Percentiles rank a stretch among this genome's conserved stretches.
These are phyloP conservation scores for Oryzias woworae DNA, from an alignment of 2,113 vertebrate species.

Conservation along the genomic window DNA sequence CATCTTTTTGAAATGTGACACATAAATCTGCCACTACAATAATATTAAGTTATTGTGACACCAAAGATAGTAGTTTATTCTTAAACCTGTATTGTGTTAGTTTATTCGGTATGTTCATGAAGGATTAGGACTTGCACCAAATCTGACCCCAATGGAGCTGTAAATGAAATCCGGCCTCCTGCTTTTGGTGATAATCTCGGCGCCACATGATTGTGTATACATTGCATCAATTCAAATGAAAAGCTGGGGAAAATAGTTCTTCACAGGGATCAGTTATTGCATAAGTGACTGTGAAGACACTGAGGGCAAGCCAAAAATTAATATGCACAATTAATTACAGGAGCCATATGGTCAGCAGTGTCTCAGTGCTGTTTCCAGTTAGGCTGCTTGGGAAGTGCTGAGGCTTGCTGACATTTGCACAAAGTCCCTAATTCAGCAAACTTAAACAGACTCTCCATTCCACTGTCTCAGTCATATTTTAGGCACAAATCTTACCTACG, in stretches of 20 bases:
- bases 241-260: constrained; percentile 43
- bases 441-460: constrained; percentile 6
- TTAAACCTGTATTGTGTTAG: too few relatives aligned
- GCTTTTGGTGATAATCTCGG: constrained; percentile 30
- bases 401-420: constrained; percentile 77
- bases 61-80: too few relatives aligned
- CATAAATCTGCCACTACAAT: too few relatives aligned
- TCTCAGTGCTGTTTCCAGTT: constrained; percentile 74
- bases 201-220: constrained; percentile 35
- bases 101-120: too few relatives aligned
- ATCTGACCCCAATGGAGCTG: too few relatives aligned
- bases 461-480: neutral
- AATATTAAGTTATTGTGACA: too few relatives aligned
- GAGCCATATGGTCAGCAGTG: constrained; percentile 79
- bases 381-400: constrained; percentile 71
- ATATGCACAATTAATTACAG: constrained; percentile 78
- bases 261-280: constrained; percentile 57
- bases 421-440: constrained; percentile 60
- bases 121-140: too few relatives aligned
- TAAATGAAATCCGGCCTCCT: constrained; percentile 22
- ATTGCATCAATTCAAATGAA: constrained; percentile 15
- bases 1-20: too few relatives aligned
- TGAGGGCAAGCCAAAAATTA: constrained; percentile 74
- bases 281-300: constrained; percentile 68
- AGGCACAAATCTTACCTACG: neutral